Evolutionary conservation across 2,888 invertebrate species (phyloP).

Genomic region (Synergus gifuensis): DNA sequence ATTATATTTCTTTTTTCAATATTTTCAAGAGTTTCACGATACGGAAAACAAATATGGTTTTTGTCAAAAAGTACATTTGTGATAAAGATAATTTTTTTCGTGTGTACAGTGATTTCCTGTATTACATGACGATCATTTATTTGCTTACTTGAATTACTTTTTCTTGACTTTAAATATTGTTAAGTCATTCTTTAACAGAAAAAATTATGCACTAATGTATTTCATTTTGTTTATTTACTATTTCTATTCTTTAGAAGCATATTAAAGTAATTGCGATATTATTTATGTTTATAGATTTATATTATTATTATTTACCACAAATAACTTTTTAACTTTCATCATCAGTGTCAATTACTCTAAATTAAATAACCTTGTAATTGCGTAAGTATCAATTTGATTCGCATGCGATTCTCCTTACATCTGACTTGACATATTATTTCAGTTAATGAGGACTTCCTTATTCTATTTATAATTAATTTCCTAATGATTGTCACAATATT

Average conservation of each 20-base stretch:
- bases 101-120: not conserved
- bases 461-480: not conserved
- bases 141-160: not conserved
- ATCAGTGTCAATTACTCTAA: not conserved
- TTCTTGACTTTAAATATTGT: not conserved
- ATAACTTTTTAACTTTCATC: not conserved
- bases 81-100: not conserved
- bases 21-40: too few relatives aligned
- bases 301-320: too few relatives aligned
- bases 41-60: not conserved
- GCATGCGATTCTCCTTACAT: not conserved
- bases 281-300: too few relatives aligned
- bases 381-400: not conserved
- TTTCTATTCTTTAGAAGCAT: too few relatives aligned
- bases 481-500: not conserved
- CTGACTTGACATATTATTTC: not conserved
- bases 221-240: too few relatives aligned
- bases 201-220: not conserved
- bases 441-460: not conserved
- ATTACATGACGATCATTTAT: slow-evolving; percentile 5
- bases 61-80: not conserved
- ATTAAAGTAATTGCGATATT: too few relatives aligned
- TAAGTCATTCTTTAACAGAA: not conserved
- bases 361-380: not conserved
- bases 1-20: too few relatives aligned